Evolutionary conservation across 2,113 vertebrate genomes (phyloP).

Genomic region (Blennius ocellaris): DNA sequence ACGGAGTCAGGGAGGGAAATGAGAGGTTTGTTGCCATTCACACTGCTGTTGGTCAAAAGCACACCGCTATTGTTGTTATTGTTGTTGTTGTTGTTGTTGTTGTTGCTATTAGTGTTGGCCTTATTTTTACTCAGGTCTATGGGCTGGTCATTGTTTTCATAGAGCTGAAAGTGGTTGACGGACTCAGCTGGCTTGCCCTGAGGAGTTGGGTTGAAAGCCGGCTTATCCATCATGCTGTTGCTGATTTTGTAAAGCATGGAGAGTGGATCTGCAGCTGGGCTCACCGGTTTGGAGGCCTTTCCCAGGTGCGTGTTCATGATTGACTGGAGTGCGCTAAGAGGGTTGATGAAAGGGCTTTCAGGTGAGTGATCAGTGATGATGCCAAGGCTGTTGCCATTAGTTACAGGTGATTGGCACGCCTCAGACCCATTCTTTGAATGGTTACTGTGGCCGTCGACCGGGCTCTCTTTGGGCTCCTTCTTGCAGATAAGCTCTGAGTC

Average conservation of each 20-base stretch:
- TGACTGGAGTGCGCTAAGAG: constrained; percentile 96
- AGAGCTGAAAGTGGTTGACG: constrained; percentile 92
- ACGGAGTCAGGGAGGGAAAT: constrained; percentile 86
- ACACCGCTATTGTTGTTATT: constrained; percentile 81
- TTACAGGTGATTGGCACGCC: constrained; percentile 89
- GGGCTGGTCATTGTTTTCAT: constrained; percentile 92
- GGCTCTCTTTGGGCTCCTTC: constrained; percentile 89
- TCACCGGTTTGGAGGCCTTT: constrained; percentile 94
- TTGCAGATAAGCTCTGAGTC: constrained; percentile 86
- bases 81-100: constrained; percentile 93
- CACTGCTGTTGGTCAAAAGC: constrained; percentile 62
- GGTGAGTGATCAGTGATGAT: constrained; percentile 98
- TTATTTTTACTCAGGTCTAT: constrained; percentile 98
- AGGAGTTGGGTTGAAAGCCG: constrained; percentile 88
- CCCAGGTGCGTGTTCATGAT: constrained; percentile 99
- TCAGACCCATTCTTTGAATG: constrained; percentile 89
- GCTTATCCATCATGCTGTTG: constrained; percentile 98
- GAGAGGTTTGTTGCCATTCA: constrained; percentile 83
- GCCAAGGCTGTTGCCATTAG: constrained; percentile 93
- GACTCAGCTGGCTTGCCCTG: constrained; percentile 91
- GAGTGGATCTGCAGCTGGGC: constrained; percentile 93
- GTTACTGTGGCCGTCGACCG: constrained; percentile 77
- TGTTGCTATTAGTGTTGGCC: constrained; percentile 86
- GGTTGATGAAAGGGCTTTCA: constrained; percentile 96
- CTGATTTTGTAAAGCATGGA: constrained; percentile 99